phyloP scores from a whole-genome alignment of 2,797 vertebrate species.

The Pelodytes ibericus region DNA sequence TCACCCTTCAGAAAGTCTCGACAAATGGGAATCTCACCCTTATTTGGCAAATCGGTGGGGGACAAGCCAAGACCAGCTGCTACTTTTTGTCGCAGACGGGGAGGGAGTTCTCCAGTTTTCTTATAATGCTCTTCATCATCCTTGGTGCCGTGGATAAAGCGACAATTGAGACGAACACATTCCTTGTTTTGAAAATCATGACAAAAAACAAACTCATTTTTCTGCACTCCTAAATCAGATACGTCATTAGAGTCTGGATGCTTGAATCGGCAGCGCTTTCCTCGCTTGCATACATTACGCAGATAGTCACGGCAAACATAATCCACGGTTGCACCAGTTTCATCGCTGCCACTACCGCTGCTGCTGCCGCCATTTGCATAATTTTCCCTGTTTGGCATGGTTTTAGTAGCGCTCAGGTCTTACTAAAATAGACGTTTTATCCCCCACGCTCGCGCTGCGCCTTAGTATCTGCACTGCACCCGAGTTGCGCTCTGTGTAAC shows the following conservation, averaged over 20 bases:
- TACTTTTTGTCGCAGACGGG: constrained; percentile 91
- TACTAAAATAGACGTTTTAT: constrained; percentile 57
- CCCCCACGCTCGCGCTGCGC: constrained; percentile 49
- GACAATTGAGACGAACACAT: constrained; percentile 90
- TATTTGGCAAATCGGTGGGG: constrained; percentile 88
- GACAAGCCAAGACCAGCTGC: constrained; percentile 90
- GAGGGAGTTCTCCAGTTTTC: constrained; percentile 90
- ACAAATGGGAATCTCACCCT: constrained; percentile 94
- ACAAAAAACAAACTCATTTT: constrained; percentile 98
- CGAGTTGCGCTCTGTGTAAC: constrained; percentile 46
- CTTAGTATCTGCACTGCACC: constrained; percentile 40
- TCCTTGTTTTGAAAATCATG: constrained; percentile 98
- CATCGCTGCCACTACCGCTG: constrained; percentile 70
- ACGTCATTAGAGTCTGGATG: constrained; percentile 95
- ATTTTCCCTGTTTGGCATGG: constrained; percentile 92
- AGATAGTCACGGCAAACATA: constrained; percentile 94
- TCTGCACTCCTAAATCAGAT: constrained; percentile 91
- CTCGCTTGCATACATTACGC: constrained; percentile 94
- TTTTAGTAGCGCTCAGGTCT: constrained; percentile 49
- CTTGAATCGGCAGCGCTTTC: constrained; percentile 92
- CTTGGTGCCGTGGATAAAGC: constrained; percentile 95
- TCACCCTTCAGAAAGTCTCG: constrained; percentile 94
- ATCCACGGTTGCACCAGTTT: constrained; percentile 73
- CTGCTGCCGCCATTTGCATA: constrained; percentile 81
- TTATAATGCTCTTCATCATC: constrained; percentile 98